Conservation (phyloP, 2,888 invertebrate species). For the Prosapia bicincta region DNA sequence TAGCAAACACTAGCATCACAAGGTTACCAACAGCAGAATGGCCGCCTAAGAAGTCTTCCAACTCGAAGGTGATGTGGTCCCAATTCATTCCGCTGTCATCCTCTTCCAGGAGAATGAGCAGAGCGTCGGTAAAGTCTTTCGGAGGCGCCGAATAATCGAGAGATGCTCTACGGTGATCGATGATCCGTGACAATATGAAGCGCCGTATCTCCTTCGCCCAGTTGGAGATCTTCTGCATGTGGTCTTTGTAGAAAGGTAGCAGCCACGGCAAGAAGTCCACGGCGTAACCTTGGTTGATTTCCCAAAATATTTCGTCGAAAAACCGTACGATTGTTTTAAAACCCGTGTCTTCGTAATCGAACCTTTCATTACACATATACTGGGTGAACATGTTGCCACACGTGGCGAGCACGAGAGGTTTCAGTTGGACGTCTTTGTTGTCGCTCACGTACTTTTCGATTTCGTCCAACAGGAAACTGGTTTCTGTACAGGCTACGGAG, state of each 20-base stretch:
- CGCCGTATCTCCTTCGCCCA: conserved; percentile 68
- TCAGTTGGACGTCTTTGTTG: conserved; percentile 52
- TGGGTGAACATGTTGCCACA: conserved; percentile 82
- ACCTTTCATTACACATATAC: conserved; percentile 81
- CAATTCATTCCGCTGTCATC: conserved; percentile 66
- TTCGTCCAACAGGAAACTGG: conserved; percentile 57
- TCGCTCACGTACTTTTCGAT: conserved; percentile 45
- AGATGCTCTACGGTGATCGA: conserved; percentile 36
- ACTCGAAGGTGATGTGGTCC: conserved; percentile 74
- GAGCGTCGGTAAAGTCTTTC: conserved; percentile 73
- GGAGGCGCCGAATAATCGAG: conserved; percentile 22
- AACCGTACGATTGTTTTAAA: conserved; percentile 65
- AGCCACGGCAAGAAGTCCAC: conserved; percentile 84
- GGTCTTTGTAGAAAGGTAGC: conserved; percentile 60
- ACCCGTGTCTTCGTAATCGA: conserved; percentile 63
- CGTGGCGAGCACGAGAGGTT: conserved; percentile 66
- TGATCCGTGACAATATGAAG: conserved; percentile 63
- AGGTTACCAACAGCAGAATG: conserved; percentile 85
- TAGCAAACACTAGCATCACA: conserved; percentile 70
- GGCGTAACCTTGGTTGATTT: conserved; percentile 79
- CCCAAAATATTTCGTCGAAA: conserved; percentile 88
- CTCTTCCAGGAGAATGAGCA: conserved; percentile 65
- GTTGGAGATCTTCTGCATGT: conserved; percentile 63
- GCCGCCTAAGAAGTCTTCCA: conserved; percentile 85
- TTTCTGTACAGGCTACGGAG: conserved; percentile 59